A percentile compares a stretch with the other conserved stretches of the same genome.
These are phyloP conservation scores for Hydra vulgaris DNA, from an alignment of 30 jellyfish, hydroid and myxozoan species.

Conservation along the genomic window DNA sequence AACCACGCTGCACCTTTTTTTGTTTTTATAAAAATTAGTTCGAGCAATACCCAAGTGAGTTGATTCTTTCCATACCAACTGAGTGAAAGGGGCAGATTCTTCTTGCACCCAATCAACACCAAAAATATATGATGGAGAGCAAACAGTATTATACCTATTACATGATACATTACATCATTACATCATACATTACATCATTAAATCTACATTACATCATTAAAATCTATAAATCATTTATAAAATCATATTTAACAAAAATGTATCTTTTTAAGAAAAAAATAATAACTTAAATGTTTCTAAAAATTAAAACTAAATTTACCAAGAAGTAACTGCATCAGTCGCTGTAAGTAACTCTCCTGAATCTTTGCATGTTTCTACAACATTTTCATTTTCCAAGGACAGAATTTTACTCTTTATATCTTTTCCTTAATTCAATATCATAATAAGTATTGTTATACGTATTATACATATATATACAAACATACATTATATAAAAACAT, in stretches of 20 bases:
- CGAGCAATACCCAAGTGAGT: constrained; percentile 69
- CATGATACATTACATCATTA: neutral
- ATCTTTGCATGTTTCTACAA: constrained; percentile 29
- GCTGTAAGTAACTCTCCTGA: constrained; percentile 50
- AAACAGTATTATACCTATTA: constrained; percentile 86
- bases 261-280: too few relatives aligned
- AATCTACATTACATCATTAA: too few relatives aligned
- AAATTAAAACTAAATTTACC: constrained; percentile 41
- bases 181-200: too few relatives aligned
- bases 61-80: constrained; percentile 62
- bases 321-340: constrained; percentile 63
- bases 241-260: too few relatives aligned
- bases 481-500: too few relatives aligned
- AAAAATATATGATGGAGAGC: constrained; percentile 54
- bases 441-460: too few relatives aligned
- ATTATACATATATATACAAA: too few relatives aligned
- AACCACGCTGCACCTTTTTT: constrained; percentile 53
- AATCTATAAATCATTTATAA: too few relatives aligned
- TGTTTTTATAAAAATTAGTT: constrained; percentile 43
- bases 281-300: too few relatives aligned
- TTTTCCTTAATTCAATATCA: too few relatives aligned
- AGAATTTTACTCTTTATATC: neutral
- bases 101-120: constrained; percentile 45
- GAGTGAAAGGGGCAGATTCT: constrained; percentile 50
- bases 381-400: constrained; percentile 29